Evolutionary conservation across 1,140 invertebrate species (phyloP).

Genomic region (Ylistrum balloti): DNA sequence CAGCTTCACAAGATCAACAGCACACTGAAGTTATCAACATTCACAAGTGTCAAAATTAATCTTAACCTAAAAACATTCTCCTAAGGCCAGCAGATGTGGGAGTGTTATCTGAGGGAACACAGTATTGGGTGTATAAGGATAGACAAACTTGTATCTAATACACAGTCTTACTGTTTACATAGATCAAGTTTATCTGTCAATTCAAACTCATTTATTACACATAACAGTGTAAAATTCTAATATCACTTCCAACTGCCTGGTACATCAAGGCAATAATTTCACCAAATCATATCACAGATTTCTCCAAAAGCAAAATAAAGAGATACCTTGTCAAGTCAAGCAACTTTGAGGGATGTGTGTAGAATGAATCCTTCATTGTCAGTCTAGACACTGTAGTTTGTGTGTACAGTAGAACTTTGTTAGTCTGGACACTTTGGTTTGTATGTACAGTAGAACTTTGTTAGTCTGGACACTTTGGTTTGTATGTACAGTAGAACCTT

Average conservation of each 20-base stretch:
- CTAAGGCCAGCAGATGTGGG: not conserved
- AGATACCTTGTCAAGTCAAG: not conserved
- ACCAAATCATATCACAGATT: not conserved
- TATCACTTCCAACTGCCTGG: not conserved
- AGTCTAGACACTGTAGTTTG: too few species aligned
- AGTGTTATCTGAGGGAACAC: not conserved
- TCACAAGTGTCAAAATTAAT: conserved; percentile 28
- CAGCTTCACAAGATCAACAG: not conserved
- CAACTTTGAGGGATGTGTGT: too few species aligned
- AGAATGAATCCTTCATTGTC: too few species aligned
- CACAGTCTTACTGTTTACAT: not conserved
- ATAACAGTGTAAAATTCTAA: conserved; percentile 30
- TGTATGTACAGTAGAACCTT: too few species aligned
- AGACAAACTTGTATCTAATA: not conserved
- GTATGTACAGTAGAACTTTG: too few species aligned
- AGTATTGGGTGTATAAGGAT: not conserved
- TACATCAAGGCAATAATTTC: not conserved
- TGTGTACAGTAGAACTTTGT: too few species aligned
- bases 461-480: too few species aligned
- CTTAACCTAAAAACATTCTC: not conserved
- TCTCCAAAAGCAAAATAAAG: not conserved
- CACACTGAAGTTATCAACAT: not conserved
- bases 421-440: too few species aligned
- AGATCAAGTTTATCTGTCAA: not conserved
- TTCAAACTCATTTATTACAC: not conserved